phyloP scores from a whole-genome alignment of 2,888 invertebrate genomes.

The Eretmocerus hayati region DNA sequence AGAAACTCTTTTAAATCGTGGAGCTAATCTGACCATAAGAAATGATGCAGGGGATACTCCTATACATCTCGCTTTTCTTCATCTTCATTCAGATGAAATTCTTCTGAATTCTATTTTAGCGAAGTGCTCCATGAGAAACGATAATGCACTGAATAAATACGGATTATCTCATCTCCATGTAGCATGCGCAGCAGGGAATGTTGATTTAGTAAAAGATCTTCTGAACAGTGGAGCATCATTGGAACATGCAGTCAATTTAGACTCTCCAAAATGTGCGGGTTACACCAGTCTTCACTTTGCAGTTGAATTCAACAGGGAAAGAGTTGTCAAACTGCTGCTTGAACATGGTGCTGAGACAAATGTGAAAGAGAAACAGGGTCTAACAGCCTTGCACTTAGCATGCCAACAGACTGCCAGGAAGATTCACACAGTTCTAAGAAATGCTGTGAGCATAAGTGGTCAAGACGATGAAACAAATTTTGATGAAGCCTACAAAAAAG shows the following conservation, averaged over 20 bases:
- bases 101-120: slow-evolving; percentile 1
- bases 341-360: slow-evolving; percentile 7
- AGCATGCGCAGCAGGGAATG: slow-evolving; percentile 2
- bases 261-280: slow-evolving; percentile 5
- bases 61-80: slow-evolving; percentile 8
- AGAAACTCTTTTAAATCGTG: slow-evolving; percentile 6
- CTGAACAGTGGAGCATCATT: not conserved
- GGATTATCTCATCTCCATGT: slow-evolving; percentile 12
- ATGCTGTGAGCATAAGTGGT: not conserved
- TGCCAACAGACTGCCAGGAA: slow-evolving; percentile 10
- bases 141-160: slow-evolving; percentile 5
- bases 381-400: slow-evolving; percentile 12
- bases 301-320: slow-evolving; percentile 5
- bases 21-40: slow-evolving; percentile 7
- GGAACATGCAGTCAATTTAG: slow-evolving; percentile 3
- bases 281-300: slow-evolving; percentile 14
- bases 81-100: slow-evolving; percentile 1
- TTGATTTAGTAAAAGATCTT: slow-evolving; percentile 2
- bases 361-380: slow-evolving; percentile 4
- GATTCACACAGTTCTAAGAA: slow-evolving; percentile 7
- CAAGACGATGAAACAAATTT: not conserved
- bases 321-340: slow-evolving; percentile 6
- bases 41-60: slow-evolving; percentile 8
- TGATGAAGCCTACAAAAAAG: slow-evolving; percentile 1
- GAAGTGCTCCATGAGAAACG: slow-evolving; percentile 5